A percentile compares a stretch with the other conserved stretches of the same genome.
Evolutionary conservation across 2,797 vertebrate species (phyloP).

Genomic region (Alauda arvensis): DNA sequence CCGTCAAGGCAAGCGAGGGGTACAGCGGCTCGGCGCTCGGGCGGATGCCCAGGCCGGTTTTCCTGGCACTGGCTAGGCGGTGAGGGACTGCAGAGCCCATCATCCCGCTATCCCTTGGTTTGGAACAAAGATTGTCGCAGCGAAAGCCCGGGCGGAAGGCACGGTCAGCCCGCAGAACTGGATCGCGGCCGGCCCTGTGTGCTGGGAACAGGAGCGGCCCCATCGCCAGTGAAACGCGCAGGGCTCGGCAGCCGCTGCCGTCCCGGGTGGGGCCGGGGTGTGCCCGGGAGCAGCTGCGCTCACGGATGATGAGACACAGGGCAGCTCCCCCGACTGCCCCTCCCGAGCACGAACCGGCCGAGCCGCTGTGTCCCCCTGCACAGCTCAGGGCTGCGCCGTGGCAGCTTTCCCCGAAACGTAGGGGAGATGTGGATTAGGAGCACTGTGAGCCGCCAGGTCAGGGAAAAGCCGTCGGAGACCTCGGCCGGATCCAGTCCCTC

Average conservation of each 20-base stretch:
- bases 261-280: neutral
- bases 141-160: neutral
- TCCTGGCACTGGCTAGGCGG: neutral
- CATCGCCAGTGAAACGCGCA: rapidly evolving
- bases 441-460: neutral
- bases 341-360: rapidly evolving
- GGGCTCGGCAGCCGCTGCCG: neutral
- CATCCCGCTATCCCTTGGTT: too few relatives aligned
- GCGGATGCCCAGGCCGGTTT: neutral
- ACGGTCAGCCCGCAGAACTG: neutral
- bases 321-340: neutral
- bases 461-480: neutral
- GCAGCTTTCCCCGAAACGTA: rapidly evolving
- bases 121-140: neutral
- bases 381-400: rapidly evolving
- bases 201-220: rapidly evolving
- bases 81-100: neutral
- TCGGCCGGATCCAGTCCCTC: neutral
- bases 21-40: neutral
- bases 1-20: neutral
- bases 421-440: neutral
- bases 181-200: rapidly evolving
- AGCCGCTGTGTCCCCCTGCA: neutral
- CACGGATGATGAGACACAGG: neutral
- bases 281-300: neutral